Percentiles rank a stretch among this genome's conserved stretches.
These are phyloP conservation scores for Epizoanthus ramosus DNA, from an alignment of 92 coral and sea anemone species.

Conservation along the genomic window DNA sequence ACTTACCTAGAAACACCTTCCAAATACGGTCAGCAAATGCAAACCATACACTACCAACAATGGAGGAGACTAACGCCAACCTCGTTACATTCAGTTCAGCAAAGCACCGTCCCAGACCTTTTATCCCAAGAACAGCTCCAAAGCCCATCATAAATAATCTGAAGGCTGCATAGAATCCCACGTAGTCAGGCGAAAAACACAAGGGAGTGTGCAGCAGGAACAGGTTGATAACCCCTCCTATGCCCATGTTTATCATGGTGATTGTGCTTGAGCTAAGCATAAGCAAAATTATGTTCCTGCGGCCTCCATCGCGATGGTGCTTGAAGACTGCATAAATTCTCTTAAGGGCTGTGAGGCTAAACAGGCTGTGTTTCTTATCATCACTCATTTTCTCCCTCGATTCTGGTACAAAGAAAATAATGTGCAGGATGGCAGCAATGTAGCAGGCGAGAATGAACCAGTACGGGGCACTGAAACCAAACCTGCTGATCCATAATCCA, in stretches of 20 bases:
- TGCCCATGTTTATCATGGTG: slow-evolving; percentile 36
- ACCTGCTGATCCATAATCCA: slow-evolving; percentile 66
- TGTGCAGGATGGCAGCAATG: slow-evolving; percentile 53
- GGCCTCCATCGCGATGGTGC: slow-evolving; percentile 37
- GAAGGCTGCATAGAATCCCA: slow-evolving; percentile 69
- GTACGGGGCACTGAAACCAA: slow-evolving; percentile 70
- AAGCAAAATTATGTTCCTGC: slow-evolving; percentile 59
- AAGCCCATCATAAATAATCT: slow-evolving; percentile 58
- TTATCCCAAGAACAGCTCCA: slow-evolving; percentile 70
- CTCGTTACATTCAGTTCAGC: slow-evolving; percentile 61
- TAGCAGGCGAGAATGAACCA: slow-evolving; percentile 58
- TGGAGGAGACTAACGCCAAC: slow-evolving; percentile 53
- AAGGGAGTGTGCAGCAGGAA: slow-evolving; percentile 68
- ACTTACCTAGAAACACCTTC: slow-evolving; percentile 68
- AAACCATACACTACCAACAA: slow-evolving; percentile 45
- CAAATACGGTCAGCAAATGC: slow-evolving; percentile 45
- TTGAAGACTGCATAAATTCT: slow-evolving; percentile 53
- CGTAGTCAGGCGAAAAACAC: slow-evolving; percentile 69
- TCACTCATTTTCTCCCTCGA: slow-evolving; percentile 47
- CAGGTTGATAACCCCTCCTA: slow-evolving; percentile 44
- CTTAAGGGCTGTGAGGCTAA: slow-evolving; percentile 62
- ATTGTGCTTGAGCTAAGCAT: slow-evolving; percentile 31
- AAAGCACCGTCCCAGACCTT: slow-evolving; percentile 56
- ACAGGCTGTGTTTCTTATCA: slow-evolving; percentile 45
- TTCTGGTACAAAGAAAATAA: slow-evolving; percentile 76